Percentiles rank a stretch among this genome's conserved stretches.
Evolutionary conservation across 2,888 invertebrate genomes (phyloP).

Genomic region (Agrochola lychnidis): DNA sequence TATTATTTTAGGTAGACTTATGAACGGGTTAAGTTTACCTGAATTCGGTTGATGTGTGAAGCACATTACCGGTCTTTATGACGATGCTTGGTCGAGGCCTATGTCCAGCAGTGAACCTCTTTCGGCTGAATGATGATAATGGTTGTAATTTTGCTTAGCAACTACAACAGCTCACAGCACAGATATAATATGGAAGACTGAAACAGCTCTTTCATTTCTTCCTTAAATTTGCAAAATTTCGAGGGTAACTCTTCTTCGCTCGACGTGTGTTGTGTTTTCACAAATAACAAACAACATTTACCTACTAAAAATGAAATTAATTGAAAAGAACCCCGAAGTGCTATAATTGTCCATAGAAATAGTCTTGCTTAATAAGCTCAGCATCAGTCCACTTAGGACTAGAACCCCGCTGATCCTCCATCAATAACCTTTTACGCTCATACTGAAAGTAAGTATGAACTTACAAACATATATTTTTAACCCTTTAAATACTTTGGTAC

Average conservation of each 20-base stretch:
- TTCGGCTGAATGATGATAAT: not conserved
- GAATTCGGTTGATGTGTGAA: not conserved
- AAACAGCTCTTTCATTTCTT: not conserved
- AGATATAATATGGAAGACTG: not conserved
- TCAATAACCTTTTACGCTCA: conserved; percentile 31
- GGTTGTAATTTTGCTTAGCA: not conserved
- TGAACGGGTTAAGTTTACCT: not conserved
- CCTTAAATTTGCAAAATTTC: not conserved
- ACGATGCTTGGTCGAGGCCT: too few relatives aligned
- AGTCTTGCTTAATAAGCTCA: conserved; percentile 32
- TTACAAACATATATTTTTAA: not conserved
- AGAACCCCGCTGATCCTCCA: conserved; percentile 41
- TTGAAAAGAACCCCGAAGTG: conserved; percentile 2
- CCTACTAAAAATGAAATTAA: not conserved
- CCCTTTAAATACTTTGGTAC: not conserved
- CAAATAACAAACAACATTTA: not conserved
- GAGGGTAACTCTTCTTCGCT: not conserved
- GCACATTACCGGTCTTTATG: not conserved
- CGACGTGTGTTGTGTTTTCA: not conserved
- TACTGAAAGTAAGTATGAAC: not conserved
- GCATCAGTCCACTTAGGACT: conserved; percentile 45
- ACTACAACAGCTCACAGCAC: not conserved
- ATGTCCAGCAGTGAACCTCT: not conserved
- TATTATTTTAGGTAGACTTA: not conserved
- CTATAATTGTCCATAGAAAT: conserved; percentile 17